A percentile compares a stretch with the other conserved stretches of the same genome.
phyloP scores from a whole-genome alignment of 2,113 vertebrate species.

The Orcinus orca region DNA sequence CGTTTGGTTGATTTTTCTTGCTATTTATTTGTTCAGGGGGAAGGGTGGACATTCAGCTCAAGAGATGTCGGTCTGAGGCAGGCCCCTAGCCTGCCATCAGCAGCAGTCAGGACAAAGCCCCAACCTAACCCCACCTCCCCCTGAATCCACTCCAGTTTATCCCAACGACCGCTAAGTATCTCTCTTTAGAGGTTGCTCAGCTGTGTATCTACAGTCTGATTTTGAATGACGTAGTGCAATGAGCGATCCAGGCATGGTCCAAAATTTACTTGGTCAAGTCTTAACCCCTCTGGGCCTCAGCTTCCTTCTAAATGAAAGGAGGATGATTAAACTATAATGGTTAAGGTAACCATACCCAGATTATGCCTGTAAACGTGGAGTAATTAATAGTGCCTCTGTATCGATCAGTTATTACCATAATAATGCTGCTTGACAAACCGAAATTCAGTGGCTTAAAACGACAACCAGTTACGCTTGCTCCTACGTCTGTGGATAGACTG shows the following conservation, averaged over 20 bases:
- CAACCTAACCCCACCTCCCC: background rate
- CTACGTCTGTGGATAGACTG: background rate
- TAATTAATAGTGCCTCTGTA: background rate
- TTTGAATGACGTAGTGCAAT: background rate
- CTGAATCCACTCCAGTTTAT: background rate
- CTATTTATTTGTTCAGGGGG: slow-evolving; percentile 67
- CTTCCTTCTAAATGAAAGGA: background rate
- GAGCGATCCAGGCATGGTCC: background rate
- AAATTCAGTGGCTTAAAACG: background rate
- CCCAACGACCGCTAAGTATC: background rate
- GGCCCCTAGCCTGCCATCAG: background rate
- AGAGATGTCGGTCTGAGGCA: background rate
- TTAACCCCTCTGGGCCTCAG: background rate
- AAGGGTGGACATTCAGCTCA: slow-evolving; percentile 68
- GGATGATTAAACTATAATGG: background rate
- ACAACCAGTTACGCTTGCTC: background rate
- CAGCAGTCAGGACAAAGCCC: background rate
- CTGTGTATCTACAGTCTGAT: background rate
- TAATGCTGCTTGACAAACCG: background rate
- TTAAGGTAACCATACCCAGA: background rate
- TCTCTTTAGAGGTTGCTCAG: background rate
- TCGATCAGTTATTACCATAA: background rate
- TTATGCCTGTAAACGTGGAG: background rate
- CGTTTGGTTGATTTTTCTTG: slow-evolving; percentile 72
- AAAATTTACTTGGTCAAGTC: background rate